These are phyloP conservation scores for Brachymystax lenok DNA, from an alignment of 2,797 vertebrate species.

Conservation along the genomic window DNA sequence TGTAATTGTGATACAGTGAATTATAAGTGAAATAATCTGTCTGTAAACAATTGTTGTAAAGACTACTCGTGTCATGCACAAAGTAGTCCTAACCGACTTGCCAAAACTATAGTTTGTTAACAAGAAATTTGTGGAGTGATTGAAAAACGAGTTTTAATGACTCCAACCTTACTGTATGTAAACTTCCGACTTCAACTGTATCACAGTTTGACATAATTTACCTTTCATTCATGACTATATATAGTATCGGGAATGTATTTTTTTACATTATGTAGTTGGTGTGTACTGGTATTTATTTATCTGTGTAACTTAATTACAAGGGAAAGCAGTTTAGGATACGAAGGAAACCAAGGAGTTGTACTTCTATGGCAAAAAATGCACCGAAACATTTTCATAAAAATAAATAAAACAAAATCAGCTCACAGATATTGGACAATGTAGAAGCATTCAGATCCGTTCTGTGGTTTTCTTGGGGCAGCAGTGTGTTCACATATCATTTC, in stretches of 20 bases:
- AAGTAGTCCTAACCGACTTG: too few relatives aligned
- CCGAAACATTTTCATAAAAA: conserved; percentile 57
- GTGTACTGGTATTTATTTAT: background rate
- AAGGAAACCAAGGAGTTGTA: conserved; percentile 32
- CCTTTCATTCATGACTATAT: conserved; percentile 16
- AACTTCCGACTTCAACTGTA: background rate
- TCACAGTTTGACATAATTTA: background rate
- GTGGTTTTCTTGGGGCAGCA: conserved; percentile 16
- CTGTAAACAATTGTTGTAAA: too few relatives aligned
- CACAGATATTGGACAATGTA: conserved; percentile 23
- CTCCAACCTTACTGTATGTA: too few relatives aligned
- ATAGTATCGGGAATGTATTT: background rate
- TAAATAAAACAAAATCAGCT: conserved; percentile 68
- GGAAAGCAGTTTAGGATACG: conserved; percentile 21
- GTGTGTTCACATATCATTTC: background rate
- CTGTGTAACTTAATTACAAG: background rate
- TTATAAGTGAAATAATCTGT: too few relatives aligned
- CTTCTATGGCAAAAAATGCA: conserved; percentile 64
- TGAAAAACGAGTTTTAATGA: too few relatives aligned
- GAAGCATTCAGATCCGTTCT: conserved; percentile 48
- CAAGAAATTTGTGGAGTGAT: too few relatives aligned
- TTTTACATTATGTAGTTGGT: too few relatives aligned
- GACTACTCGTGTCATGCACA: too few relatives aligned
- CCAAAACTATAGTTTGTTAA: too few relatives aligned
- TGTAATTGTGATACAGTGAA: too few relatives aligned